phyloP scores from a whole-genome alignment of 2,113 vertebrate species.

The Penelope pileata region DNA sequence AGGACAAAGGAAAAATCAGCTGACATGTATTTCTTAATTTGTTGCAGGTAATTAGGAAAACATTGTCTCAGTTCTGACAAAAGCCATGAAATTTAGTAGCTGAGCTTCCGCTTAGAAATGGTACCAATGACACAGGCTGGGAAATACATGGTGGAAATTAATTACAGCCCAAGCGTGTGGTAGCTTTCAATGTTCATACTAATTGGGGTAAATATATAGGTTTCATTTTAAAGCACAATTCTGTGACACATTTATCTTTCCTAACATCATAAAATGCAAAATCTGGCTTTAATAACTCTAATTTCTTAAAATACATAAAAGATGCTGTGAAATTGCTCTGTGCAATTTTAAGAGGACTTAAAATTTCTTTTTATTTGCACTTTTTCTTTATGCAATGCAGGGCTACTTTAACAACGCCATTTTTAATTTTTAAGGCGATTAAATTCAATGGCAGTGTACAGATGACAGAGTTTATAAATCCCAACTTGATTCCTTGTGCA shows the following conservation, averaged over 20 bases:
- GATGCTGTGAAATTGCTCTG: not conserved
- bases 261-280: not conserved
- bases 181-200: not conserved
- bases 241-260: not conserved
- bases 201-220: not conserved
- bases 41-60: not conserved
- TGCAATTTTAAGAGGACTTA: not conserved
- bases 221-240: not conserved
- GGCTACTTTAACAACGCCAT: not conserved
- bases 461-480: not conserved
- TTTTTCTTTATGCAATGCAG: not conserved
- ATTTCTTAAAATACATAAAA: not conserved
- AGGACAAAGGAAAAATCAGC: not conserved
- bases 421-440: slow-evolving; percentile 9
- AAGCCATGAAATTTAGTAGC: not conserved
- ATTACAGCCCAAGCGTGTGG: not conserved
- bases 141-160: not conserved
- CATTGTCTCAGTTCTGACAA: not conserved
- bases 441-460: not conserved
- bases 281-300: not conserved
- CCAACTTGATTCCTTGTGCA: not conserved
- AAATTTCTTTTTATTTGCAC: not conserved
- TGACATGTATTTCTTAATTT: slow-evolving; percentile 3
- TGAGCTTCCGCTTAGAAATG: not conserved
- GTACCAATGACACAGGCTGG: not conserved